Evolutionary conservation across 2,888 invertebrate genomes (phyloP).

Genomic region (Lacanobia oleracea): DNA sequence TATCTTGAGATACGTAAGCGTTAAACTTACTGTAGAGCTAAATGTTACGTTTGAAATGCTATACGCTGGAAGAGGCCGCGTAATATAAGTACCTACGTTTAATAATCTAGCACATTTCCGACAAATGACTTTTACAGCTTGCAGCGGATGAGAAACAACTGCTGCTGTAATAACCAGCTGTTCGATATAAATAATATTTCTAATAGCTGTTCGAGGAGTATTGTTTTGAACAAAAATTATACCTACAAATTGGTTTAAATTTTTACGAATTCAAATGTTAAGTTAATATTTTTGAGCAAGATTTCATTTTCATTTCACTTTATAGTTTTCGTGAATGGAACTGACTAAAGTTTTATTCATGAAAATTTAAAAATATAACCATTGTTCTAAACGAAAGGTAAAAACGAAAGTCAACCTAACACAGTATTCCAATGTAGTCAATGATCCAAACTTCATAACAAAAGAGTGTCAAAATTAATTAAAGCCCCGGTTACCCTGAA

Average conservation of each 20-base stretch:
- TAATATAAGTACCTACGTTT: background rate
- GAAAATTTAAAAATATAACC: background rate
- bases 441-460: background rate
- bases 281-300: too few species aligned
- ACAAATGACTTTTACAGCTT: conserved; percentile 1
- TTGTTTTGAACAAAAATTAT: background rate
- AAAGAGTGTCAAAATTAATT: background rate
- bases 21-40: background rate
- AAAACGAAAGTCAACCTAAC: background rate
- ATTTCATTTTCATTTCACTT: too few species aligned
- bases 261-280: background rate
- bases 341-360: background rate
- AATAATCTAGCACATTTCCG: conserved; percentile 21
- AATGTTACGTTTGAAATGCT: background rate
- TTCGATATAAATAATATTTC: conserved; percentile 11
- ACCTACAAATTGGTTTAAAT: background rate
- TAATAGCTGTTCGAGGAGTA: background rate
- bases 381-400: background rate
- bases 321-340: too few species aligned
- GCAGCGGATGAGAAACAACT: conserved; percentile 22
- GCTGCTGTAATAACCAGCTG: conserved; percentile 19
- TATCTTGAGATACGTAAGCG: background rate
- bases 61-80: background rate
- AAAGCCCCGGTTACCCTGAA: background rate
- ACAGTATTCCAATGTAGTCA: background rate